Percentiles rank a stretch among this genome's conserved stretches.
phyloP scores from a whole-genome alignment of 1,140 invertebrate genomes.

The Colletes latitarsis region DNA sequence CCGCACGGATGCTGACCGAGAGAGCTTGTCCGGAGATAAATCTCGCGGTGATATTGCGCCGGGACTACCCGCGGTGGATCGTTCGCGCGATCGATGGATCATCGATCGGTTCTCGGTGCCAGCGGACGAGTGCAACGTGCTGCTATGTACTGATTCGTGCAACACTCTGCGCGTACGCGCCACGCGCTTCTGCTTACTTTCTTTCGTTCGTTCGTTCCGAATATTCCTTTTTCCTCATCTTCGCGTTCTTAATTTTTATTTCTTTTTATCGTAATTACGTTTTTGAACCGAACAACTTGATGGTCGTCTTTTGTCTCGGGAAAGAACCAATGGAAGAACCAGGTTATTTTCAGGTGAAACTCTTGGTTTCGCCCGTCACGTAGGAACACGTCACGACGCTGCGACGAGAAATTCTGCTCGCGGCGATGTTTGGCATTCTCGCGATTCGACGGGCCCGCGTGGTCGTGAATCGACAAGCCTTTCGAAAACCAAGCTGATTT shows the following conservation, averaged over 20 bases:
- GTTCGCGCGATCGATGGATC: slow-evolving; percentile 67
- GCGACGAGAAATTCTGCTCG: slow-evolving; percentile 11
- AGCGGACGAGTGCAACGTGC: slow-evolving; percentile 55
- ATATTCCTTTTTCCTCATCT: no score
- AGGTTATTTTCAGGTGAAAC: background rate
- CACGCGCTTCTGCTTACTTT: slow-evolving; percentile 15
- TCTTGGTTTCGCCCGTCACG: slow-evolving; percentile 2
- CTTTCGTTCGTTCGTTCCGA: background rate
- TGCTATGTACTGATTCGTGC: slow-evolving; percentile 21
- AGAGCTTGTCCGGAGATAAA: slow-evolving; percentile 54
- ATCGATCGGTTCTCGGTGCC: slow-evolving; percentile 57
- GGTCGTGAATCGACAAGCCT: background rate
- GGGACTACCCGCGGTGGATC: slow-evolving; percentile 60
- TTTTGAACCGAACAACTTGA: no score
- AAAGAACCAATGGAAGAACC: no score
- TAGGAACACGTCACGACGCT: slow-evolving; percentile 11
- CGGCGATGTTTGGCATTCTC: background rate
- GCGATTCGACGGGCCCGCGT: background rate
- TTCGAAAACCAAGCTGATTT: background rate
- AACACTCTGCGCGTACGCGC: slow-evolving; percentile 36
- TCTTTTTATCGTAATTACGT: no score
- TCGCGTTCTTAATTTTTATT: no score
- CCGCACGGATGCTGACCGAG: slow-evolving; percentile 55
- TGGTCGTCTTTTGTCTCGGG: no score
- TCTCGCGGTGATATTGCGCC: slow-evolving; percentile 57